Conservation (phyloP, 2,797 vertebrate genomes). For the Cottoperca gobio region DNA sequence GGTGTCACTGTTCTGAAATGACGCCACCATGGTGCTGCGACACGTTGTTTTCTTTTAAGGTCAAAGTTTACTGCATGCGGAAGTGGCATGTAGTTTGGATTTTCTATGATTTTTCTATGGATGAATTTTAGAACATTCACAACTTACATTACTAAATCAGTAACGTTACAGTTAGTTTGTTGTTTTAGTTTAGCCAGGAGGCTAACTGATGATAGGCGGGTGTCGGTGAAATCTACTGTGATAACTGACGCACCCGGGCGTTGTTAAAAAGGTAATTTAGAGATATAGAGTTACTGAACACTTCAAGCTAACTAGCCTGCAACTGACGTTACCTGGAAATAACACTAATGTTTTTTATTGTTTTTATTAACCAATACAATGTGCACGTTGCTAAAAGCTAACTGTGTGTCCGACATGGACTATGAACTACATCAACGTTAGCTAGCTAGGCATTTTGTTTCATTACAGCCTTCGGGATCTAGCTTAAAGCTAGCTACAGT, state of each 20-base stretch:
- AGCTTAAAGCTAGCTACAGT: not conserved
- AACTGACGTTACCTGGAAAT: not conserved
- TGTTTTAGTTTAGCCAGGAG: not conserved
- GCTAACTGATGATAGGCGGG: conserved; percentile 54
- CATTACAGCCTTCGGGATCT: fast-evolving
- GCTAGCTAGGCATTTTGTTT: not conserved
- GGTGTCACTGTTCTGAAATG: conserved; percentile 56
- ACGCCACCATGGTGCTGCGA: fast-evolving
- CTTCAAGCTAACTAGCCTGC: conserved; percentile 41
- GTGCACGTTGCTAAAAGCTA: fast-evolving
- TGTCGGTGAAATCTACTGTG: not conserved
- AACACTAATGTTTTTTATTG: not conserved
- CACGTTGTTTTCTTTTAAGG: conserved; percentile 32
- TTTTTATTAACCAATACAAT: not conserved
- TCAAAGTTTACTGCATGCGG: conserved; percentile 63
- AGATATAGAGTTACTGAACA: not conserved
- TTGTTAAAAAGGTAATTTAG: not conserved
- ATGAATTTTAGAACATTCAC: not conserved
- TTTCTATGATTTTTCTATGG: not conserved
- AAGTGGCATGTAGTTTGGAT: conserved; percentile 29
- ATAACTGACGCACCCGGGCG: not conserved
- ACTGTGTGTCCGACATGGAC: fast-evolving
- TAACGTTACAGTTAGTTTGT: not conserved
- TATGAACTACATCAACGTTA: not conserved
- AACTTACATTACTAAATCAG: too few species aligned